Evolutionary conservation across 2,113 vertebrate species (phyloP).

Genomic region (Indicator indicator): DNA sequence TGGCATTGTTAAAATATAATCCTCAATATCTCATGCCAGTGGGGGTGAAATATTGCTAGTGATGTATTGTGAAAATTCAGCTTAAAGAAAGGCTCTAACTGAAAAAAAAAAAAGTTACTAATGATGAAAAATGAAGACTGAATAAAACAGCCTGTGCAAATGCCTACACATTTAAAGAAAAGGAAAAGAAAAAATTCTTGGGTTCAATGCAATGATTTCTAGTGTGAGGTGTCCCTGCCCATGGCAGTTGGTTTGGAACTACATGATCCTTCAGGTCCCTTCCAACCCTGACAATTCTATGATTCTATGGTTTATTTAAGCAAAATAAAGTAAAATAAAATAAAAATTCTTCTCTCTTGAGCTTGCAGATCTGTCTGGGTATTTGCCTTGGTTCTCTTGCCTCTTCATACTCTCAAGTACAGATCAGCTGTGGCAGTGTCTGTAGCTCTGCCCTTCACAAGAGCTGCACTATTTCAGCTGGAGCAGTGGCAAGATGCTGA

Average conservation of each 20-base stretch:
- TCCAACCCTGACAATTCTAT: too few relatives aligned
- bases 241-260: too few relatives aligned
- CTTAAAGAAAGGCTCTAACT: neutral
- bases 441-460: slow-evolving; percentile 63
- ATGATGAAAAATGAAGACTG: neutral
- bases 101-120: neutral
- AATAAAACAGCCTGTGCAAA: neutral
- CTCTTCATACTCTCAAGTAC: slow-evolving; percentile 28
- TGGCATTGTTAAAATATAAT: neutral
- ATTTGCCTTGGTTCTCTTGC: slow-evolving; percentile 57
- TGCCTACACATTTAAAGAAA: neutral
- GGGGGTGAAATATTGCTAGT: too few relatives aligned
- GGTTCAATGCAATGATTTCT: too few relatives aligned
- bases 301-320: neutral
- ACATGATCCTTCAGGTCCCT: too few relatives aligned
- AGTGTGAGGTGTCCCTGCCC: too few relatives aligned
- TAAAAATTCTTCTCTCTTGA: neutral
- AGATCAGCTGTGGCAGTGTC: slow-evolving; percentile 14
- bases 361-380: slow-evolving; percentile 33
- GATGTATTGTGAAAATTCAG: neutral
- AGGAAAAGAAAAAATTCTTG: neutral
- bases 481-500: slow-evolving; percentile 67
- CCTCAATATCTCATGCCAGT: neutral
- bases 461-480: slow-evolving; percentile 63
- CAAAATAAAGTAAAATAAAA: neutral